A percentile compares a stretch with the other conserved stretches of the same genome.
These are phyloP conservation scores for Petrocephalus schoutedeni DNA, from an alignment of 2,797 vertebrate genomes.

Conservation along the genomic window DNA sequence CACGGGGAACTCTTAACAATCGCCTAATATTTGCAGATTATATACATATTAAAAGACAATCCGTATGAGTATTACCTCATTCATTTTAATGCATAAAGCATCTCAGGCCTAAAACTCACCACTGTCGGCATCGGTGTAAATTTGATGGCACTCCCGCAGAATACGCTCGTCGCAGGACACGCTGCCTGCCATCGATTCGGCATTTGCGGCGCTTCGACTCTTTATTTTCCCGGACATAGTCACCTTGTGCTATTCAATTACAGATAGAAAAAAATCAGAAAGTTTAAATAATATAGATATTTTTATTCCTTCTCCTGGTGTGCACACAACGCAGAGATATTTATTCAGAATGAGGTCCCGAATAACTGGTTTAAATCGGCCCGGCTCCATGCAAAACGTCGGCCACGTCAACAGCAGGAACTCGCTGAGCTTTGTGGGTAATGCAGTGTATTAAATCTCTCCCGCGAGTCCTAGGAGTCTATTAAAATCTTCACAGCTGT, in stretches of 20 bases:
- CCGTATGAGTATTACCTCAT: neutral
- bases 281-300: neutral
- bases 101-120: conserved; percentile 35
- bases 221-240: conserved; percentile 70
- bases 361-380: conserved; percentile 57
- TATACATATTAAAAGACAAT: neutral
- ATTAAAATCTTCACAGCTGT: neutral
- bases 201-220: conserved; percentile 66
- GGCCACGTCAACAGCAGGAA: conserved; percentile 57
- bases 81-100: neutral
- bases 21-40: neutral
- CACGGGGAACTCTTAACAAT: neutral
- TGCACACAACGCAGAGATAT: neutral
- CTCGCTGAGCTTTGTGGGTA: conserved; percentile 47
- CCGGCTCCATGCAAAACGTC: conserved; percentile 54
- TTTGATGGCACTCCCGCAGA: conserved; percentile 69
- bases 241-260: neutral
- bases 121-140: conserved; percentile 64
- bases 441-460: conserved; percentile 43
- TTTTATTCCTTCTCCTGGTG: neutral
- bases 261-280: neutral
- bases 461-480: neutral
- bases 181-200: conserved; percentile 52
- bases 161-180: conserved; percentile 73
- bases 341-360: neutral